A percentile compares a stretch with the other conserved stretches of the same genome.
These are phyloP conservation scores for Eilema griseolum DNA, from an alignment of 2,888 invertebrate genomes.

Conservation along the genomic window DNA sequence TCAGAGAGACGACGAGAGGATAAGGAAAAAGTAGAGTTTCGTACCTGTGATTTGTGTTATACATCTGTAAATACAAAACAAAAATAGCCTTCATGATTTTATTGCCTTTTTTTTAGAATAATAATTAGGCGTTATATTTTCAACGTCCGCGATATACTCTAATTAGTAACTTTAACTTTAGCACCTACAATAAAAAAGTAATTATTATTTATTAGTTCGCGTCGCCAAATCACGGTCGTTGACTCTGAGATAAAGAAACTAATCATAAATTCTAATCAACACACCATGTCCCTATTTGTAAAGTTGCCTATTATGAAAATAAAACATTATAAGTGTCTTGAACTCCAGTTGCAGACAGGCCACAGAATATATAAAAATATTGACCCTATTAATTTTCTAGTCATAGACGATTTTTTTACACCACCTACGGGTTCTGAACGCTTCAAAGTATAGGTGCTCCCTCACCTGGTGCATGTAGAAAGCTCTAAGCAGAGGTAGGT, in stretches of 20 bases:
- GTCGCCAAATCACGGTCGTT: conserved; percentile 24
- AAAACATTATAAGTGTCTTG: conserved; percentile 32
- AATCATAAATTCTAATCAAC: conserved; percentile 52
- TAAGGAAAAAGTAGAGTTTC: too few relatives aligned
- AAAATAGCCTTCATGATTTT: not conserved
- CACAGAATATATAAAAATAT: too few relatives aligned
- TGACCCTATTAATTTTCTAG: too few relatives aligned
- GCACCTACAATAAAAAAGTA: conserved; percentile 19
- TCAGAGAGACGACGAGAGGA: too few relatives aligned
- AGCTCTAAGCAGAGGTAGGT: too few relatives aligned
- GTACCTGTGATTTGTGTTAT: too few relatives aligned
- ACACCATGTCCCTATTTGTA: conserved; percentile 38
- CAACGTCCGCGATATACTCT: not conserved
- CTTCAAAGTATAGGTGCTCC: too few relatives aligned
- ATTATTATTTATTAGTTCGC: conserved; percentile 20
- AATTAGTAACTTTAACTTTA: conserved; percentile 17
- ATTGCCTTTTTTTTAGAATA: not conserved
- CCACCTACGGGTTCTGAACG: too few relatives aligned
- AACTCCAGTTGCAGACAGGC: not conserved
- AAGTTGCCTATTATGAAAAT: conserved; percentile 33
- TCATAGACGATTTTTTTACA: too few relatives aligned
- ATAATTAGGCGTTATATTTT: not conserved
- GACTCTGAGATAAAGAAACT: conserved; percentile 37
- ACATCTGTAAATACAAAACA: not conserved
- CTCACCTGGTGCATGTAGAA: too few relatives aligned